Base-by-base conservation (phyloP, 2,797 vertebrate species). In the Scarus forsteni region DNA sequence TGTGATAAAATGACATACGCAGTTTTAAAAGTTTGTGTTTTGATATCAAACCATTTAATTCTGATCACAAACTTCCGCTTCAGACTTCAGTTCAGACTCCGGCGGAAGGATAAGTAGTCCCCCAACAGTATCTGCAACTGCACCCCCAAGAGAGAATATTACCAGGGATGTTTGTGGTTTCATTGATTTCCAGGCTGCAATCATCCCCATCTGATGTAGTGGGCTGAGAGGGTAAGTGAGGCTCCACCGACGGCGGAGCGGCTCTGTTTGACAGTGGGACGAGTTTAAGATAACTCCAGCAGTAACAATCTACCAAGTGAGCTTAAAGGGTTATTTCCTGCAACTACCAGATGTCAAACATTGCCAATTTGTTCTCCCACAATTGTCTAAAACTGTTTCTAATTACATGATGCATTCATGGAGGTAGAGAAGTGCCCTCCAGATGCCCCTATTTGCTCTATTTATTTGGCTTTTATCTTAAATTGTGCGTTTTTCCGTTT, bases 141-240 rank as follows among this genome's bases (percentile, higher is more conserved):
- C 72, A 73, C 75, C 85, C 48, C 89, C 89, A 84, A 71, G 75
- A 87, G 91, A 87, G 83, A 86, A 85, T 91, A 92, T 92, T 93
- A 95, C 93, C 92, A 89, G 86, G 81, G 85, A 93, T 90, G 89
- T 89, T 91, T 88, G 92, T 91, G 93, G 92, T 93, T 95, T 94
- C 89, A 93, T 93, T 92, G 92, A 93, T 94, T 92, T 89, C 75
- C 81, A 78, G 88, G 73, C 90, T 90, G 89, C 92, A 92, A 93
- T 94, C 91, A 89, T 88, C 80, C 80, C 82, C 88, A 93, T 93
- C 92, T 92, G 88, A 89, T 93, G 92, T 91, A 84, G 91, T 77
- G 85, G 90, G 89, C 80, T 79, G 87, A 88, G 82, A 83, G 85
- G 84, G 86, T 80, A 85, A 89, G 81, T 71, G 77, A 85, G 74